Evolutionary conservation across 2,888 invertebrate species (phyloP).

Genomic region (Trachelus troglodyta): DNA sequence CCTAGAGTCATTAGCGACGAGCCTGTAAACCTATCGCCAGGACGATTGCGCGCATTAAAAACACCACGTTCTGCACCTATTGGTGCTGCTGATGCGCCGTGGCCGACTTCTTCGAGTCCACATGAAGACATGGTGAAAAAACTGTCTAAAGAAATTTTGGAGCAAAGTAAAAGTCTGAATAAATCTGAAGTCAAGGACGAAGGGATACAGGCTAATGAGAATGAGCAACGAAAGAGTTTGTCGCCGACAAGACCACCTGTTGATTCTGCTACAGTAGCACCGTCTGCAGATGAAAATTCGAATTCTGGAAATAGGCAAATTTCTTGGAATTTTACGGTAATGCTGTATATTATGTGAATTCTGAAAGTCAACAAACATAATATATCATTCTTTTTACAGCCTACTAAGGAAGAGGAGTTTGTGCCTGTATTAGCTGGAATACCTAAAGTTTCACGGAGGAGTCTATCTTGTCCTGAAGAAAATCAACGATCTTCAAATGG

Average conservation of each 20-base stretch:
- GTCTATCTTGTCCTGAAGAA: not conserved
- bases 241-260: not conserved
- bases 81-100: not conserved
- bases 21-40: conserved; percentile 46
- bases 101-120: conserved; percentile 26
- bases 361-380: not conserved
- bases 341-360: not conserved
- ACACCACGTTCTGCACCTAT: not conserved
- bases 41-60: conserved; percentile 27
- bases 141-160: conserved; percentile 57
- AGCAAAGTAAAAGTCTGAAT: conserved; percentile 54
- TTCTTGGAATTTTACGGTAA: not conserved
- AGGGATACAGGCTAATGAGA: not conserved
- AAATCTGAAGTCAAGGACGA: conserved; percentile 24
- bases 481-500: not conserved
- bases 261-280: not conserved
- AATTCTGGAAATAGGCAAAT: not conserved
- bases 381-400: not conserved
- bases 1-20: conserved; percentile 53
- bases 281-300: not conserved
- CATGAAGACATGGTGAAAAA: conserved; percentile 50
- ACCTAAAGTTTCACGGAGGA: conserved; percentile 43
- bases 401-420: conserved; percentile 34
- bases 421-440: conserved; percentile 50
- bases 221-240: not conserved